phyloP scores from a whole-genome alignment of 2,888 invertebrate genomes.

The Melanchra persicariae region DNA sequence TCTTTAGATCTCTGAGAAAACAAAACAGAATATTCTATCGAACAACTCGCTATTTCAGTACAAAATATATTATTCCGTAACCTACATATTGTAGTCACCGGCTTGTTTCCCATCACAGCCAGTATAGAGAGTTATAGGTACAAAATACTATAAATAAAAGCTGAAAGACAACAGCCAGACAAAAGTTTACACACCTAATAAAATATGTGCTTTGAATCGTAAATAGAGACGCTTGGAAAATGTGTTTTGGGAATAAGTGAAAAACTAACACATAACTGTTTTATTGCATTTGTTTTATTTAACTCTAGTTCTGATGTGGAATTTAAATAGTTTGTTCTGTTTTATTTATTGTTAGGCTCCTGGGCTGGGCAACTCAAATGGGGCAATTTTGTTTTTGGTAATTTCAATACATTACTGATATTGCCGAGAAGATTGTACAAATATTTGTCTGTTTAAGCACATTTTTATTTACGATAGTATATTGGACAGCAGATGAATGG shows the following conservation, averaged over 20 bases:
- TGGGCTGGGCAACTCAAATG: too few species aligned
- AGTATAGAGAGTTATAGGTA: slow-evolving; percentile 48
- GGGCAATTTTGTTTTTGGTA: too few species aligned
- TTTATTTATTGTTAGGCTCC: slow-evolving; percentile 28
- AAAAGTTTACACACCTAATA: slow-evolving; percentile 65
- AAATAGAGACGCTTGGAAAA: slow-evolving; percentile 52
- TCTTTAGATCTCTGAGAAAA: slow-evolving; percentile 21
- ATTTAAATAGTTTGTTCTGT: slow-evolving; percentile 29
- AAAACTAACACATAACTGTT: slow-evolving; percentile 42
- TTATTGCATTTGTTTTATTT: slow-evolving; percentile 42
- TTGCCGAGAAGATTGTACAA: too few species aligned
- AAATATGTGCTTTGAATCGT: slow-evolving; percentile 66
- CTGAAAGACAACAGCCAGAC: slow-evolving; percentile 58
- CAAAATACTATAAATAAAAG: slow-evolving; percentile 54
- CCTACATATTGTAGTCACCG: slow-evolving; percentile 33
- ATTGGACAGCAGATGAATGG: too few species aligned
- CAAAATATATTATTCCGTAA: slow-evolving; percentile 31
- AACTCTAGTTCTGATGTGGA: slow-evolving; percentile 37
- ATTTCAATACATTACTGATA: too few species aligned
- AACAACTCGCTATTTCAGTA: slow-evolving; percentile 7
- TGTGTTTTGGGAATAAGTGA: slow-evolving; percentile 54
- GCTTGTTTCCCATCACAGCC: slow-evolving; percentile 29
- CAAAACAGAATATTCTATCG: slow-evolving; percentile 36
- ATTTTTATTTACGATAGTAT: neutral
- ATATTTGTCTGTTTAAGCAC: too few species aligned